Evolutionary conservation across 37 sponge, comb jelly and placozoan species (phyloP).

Genomic region (Amphimedon queenslandica): DNA sequence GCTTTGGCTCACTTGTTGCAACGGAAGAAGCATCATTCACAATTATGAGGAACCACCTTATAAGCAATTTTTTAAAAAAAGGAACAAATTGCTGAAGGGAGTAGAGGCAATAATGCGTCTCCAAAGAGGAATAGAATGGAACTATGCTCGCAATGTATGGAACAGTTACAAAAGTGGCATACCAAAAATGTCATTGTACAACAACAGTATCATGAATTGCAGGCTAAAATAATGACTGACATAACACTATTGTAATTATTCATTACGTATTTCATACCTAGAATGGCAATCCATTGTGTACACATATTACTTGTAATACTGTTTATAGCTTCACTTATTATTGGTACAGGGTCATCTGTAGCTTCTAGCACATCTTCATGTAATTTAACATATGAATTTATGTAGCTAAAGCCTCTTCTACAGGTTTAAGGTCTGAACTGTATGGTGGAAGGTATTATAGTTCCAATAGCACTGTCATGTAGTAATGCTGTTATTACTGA

Average conservation of each 20-base stretch:
- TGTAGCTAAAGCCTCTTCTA: slow-evolving; percentile 14
- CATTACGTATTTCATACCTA: neutral
- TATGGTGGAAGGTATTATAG: neutral
- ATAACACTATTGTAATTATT: neutral
- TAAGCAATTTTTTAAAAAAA: slow-evolving; percentile 33
- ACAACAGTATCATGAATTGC: slow-evolving; percentile 7
- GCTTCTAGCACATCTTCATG: slow-evolving; percentile 29
- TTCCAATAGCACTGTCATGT: neutral
- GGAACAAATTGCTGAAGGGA: neutral
- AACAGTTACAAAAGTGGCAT: slow-evolving; percentile 10
- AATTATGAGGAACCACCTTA: slow-evolving; percentile 35
- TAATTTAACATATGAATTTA: slow-evolving; percentile 7
- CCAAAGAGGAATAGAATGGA: neutral
- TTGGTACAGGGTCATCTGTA: neutral
- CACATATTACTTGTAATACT: neutral
- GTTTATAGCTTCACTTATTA: slow-evolving; percentile 3
- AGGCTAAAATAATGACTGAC: slow-evolving; percentile 8
- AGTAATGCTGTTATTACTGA: neutral
- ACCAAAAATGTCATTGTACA: slow-evolving; percentile 3
- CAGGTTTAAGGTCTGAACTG: neutral
- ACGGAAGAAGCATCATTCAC: slow-evolving; percentile 25
- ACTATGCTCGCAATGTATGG: neutral
- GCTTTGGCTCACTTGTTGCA: slow-evolving; percentile 51
- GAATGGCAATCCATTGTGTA: slow-evolving; percentile 4
- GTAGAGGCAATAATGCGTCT: neutral